Evolutionary conservation across 2,888 invertebrate genomes (phyloP).

Genomic region (Pammene aurita): DNA sequence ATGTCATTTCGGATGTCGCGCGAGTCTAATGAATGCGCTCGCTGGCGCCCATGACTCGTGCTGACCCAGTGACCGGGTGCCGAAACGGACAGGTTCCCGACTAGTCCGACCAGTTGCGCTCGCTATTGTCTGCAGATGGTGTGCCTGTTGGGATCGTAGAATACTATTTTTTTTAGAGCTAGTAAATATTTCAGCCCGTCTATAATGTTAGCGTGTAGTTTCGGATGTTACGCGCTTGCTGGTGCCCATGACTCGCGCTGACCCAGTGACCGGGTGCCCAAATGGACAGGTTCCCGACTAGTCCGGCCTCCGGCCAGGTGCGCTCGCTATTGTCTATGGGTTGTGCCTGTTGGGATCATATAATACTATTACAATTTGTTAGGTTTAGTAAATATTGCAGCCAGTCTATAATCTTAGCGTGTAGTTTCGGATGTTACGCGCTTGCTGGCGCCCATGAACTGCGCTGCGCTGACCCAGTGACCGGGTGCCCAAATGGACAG

Average conservation of each 20-base stretch:
- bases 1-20: background rate
- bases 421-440: background rate
- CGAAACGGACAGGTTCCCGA: conserved; percentile 54
- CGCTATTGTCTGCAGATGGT: too few species aligned
- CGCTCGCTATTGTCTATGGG: too few species aligned
- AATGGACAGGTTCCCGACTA: conserved; percentile 54
- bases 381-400: too few species aligned
- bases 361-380: too few species aligned
- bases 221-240: conserved; percentile 34
- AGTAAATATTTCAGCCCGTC: too few species aligned
- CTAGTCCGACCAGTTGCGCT: too few species aligned
- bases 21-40: conserved; percentile 25
- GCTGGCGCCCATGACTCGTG: conserved; percentile 42
- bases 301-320: conserved; percentile 10
- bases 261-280: conserved; percentile 63
- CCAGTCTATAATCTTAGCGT: too few species aligned
- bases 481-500: conserved; percentile 63
- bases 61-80: conserved; percentile 59
- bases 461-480: conserved; percentile 55
- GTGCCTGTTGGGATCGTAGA: too few species aligned
- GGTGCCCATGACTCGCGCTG: conserved; percentile 46
- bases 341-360: too few species aligned
- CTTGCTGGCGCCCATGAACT: conserved; percentile 45
- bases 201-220: too few species aligned
- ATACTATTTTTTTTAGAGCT: too few species aligned